These are phyloP conservation scores for Salarias fasciatus DNA, from an alignment of 2,797 vertebrate species.

Conservation along the genomic window DNA sequence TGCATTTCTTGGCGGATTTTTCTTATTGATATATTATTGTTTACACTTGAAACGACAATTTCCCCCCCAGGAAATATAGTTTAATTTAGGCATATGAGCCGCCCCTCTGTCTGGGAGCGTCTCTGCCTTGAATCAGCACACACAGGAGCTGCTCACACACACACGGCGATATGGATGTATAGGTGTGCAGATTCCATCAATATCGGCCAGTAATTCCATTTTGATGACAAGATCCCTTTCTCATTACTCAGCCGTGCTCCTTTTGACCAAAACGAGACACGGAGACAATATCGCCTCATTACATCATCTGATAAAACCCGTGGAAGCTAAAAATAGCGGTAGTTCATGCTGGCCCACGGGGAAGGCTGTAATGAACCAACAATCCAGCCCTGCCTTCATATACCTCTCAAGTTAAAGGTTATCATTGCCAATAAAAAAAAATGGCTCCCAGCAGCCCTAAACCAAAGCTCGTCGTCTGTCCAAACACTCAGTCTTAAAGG, in stretches of 20 bases:
- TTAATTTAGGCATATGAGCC: slow-evolving; percentile 17
- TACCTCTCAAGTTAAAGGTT: slow-evolving; percentile 76
- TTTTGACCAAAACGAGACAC: slow-evolving; percentile 34
- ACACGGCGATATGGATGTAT: neutral
- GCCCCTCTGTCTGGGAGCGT: neutral
- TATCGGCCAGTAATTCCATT: slow-evolving; percentile 66
- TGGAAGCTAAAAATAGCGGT: slow-evolving; percentile 43
- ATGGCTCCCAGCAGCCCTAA: slow-evolving; percentile 58
- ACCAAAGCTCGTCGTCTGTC: slow-evolving; percentile 43
- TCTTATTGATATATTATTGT: slow-evolving; percentile 16
- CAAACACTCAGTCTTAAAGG: slow-evolving; percentile 55
- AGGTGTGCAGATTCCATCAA: slow-evolving; percentile 41
- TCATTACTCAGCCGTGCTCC: slow-evolving; percentile 40
- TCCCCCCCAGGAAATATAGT: neutral
- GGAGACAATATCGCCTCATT: slow-evolving; percentile 53
- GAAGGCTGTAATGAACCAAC: slow-evolving; percentile 59
- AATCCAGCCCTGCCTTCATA: slow-evolving; percentile 53
- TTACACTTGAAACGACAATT: neutral
- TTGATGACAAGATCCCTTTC: slow-evolving; percentile 63
- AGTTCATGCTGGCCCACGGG: slow-evolving; percentile 33
- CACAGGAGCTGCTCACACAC: neutral
- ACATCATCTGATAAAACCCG: slow-evolving; percentile 24
- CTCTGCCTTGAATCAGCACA: neutral
- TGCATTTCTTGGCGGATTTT: neutral
- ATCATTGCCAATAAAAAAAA: slow-evolving; percentile 76